These are phyloP conservation scores for Prunella fulvescens DNA, from an alignment of 2,113 vertebrate species.

Conservation along the genomic window DNA sequence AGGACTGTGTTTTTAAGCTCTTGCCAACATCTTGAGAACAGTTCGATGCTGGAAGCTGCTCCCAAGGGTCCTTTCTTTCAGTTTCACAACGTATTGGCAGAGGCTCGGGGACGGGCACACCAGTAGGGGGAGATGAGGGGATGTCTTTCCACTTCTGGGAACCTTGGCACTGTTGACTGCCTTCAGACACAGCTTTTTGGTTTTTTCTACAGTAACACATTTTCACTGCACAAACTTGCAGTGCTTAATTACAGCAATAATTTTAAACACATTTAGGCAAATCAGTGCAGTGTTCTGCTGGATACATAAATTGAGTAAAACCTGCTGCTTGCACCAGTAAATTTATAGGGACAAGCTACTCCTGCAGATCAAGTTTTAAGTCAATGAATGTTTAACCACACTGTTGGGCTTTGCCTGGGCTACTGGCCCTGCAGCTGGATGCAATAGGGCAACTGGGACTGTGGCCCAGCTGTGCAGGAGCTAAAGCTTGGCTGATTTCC, in stretches of 20 bases:
- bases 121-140: constrained; percentile 38
- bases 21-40: constrained; percentile 6
- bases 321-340: not conserved
- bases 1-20: constrained; percentile 5
- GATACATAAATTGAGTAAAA: not conserved
- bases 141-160: constrained; percentile 13
- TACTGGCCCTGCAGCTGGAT: constrained; percentile 49
- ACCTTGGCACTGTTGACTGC: not conserved
- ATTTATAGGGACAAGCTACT: not conserved
- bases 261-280: not conserved
- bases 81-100: not conserved
- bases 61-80: not conserved
- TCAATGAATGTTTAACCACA: not conserved
- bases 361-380: not conserved
- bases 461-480: constrained; percentile 49
- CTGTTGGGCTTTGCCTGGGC: not conserved
- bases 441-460: constrained; percentile 15
- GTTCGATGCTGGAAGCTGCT: constrained; percentile 25
- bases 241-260: constrained; percentile 1
- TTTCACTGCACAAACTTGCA: not conserved
- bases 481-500: constrained; percentile 39
- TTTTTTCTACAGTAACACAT: not conserved
- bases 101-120: not conserved
- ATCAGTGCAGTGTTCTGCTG: not conserved
- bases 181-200: not conserved